Base-by-base conservation (phyloP, 2,888 invertebrate species). In the Drosophila robusta region DNA sequence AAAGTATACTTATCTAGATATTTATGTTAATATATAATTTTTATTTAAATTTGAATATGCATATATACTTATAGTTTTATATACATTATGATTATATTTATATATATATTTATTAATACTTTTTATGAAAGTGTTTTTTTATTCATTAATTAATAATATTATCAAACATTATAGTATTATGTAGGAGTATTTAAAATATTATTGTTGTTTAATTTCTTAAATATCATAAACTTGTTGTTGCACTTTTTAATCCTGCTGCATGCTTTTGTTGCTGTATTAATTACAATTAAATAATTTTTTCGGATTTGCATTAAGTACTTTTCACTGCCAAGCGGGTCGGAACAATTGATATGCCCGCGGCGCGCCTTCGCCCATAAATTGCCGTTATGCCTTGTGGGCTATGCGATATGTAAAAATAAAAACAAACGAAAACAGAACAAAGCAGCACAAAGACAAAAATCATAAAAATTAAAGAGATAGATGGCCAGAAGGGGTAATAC, bases 331-430 rank as follows among this genome's bases (percentile, higher is more conserved):
- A 57, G 32, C 42, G 36, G 24, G 3, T 41, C 45, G 36, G 14
- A 49, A 8, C 11, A 55, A 61, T 47, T 54, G 60, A 77, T 75
- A 69, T 71, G 58, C 85, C 66, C 39, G 55, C 36, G 34, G 22
- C 54, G 34, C 24, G 41, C 32, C 41, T 22, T 29, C 18, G 67
- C 58, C 77, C 81, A 78, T 39, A 18, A 52, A 52, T 38, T 2
- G 16, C 41, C 9, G 38, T 41, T 18, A 2, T 26, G 26, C 8
- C 50, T 16, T 8, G 39, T 18, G 66, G 63, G 46, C 16, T 38
- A 45, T 34, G 57, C 41, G 29, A 18, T 22, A 41, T 50, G 4
- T 39, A 18, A 18, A 46, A 54, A 46, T 26, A 18, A 46, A 51
- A 44, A 58, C 5, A 46, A 22, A 18, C 24, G 50, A 42, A n/a